phyloP scores from a whole-genome alignment of 2,797 vertebrate species.

The Silurus lanzhouensis region DNA sequence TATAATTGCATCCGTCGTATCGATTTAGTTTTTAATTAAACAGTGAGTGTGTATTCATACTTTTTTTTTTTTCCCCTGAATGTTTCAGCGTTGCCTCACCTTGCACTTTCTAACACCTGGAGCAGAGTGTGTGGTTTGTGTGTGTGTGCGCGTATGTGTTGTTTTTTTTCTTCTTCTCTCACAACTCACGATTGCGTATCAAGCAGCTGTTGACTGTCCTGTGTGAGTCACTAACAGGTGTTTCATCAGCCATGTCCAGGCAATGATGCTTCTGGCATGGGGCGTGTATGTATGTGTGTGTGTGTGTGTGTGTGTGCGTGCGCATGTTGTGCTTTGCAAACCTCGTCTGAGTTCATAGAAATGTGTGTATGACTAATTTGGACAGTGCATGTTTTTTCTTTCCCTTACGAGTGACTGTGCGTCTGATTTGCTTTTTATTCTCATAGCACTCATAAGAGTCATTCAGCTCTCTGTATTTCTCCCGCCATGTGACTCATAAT shows the following conservation, averaged over 20 bases:
- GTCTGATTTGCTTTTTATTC: constrained; percentile 30
- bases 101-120: background rate
- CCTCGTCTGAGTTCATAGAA: constrained; percentile 35
- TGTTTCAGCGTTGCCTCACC: background rate
- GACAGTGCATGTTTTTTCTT: background rate
- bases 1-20: background rate
- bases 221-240: constrained; percentile 60
- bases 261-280: constrained; percentile 33
- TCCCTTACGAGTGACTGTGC: constrained; percentile 31
- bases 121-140: background rate
- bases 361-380: constrained; percentile 63
- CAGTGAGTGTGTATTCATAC: background rate
- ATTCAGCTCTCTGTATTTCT: constrained; percentile 14
- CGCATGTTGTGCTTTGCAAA: constrained; percentile 34
- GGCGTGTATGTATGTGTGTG: constrained; percentile 37
- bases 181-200: constrained; percentile 37
- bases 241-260: constrained; percentile 61
- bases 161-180: too few species aligned
- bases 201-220: constrained; percentile 51
- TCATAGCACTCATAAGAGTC: constrained; percentile 19
- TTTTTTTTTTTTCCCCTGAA: background rate
- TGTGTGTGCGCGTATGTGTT: background rate
- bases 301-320: constrained; percentile 19
- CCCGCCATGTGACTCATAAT: constrained; percentile 31
- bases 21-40: background rate